These are phyloP conservation scores for Cydia pomonella DNA, from an alignment of 1,140 invertebrate genomes.

Conservation along the genomic window DNA sequence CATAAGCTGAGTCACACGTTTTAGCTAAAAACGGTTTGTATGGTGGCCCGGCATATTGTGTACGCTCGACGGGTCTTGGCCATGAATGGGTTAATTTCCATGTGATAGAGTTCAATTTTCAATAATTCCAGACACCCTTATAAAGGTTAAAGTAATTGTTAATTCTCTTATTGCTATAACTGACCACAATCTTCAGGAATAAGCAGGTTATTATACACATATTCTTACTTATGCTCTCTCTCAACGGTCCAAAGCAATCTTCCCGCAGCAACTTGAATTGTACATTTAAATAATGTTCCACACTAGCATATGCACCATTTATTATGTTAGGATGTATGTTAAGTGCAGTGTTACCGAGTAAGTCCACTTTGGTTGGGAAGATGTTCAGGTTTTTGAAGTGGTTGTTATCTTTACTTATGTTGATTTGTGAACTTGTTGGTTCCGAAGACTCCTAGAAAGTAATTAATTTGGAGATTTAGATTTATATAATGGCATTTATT, in stretches of 20 bases:
- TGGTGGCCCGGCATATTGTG: too few relatives aligned
- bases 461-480: neutral
- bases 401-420: constrained; percentile 41
- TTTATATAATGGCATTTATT: too few relatives aligned
- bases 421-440: constrained; percentile 15
- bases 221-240: constrained; percentile 74
- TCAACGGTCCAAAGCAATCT: constrained; percentile 68
- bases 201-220: constrained; percentile 1
- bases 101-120: too few relatives aligned
- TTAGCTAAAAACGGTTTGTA: too few relatives aligned
- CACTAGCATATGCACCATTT: constrained; percentile 62
- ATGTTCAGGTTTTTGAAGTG: constrained; percentile 61
- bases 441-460: constrained; percentile 41
- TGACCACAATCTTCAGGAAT: too few relatives aligned
- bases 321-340: constrained; percentile 64
- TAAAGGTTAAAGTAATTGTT: too few relatives aligned
- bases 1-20: too few relatives aligned
- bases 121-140: too few relatives aligned
- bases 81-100: too few relatives aligned
- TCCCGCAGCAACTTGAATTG: constrained; percentile 71
- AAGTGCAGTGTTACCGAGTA: constrained; percentile 47
- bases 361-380: constrained; percentile 62
- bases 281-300: constrained; percentile 67
- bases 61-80: too few relatives aligned
- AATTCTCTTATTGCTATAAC: too few relatives aligned